Evolutionary conservation across 2,888 invertebrate genomes (phyloP).

Genomic region (Trachelus tabidus): DNA sequence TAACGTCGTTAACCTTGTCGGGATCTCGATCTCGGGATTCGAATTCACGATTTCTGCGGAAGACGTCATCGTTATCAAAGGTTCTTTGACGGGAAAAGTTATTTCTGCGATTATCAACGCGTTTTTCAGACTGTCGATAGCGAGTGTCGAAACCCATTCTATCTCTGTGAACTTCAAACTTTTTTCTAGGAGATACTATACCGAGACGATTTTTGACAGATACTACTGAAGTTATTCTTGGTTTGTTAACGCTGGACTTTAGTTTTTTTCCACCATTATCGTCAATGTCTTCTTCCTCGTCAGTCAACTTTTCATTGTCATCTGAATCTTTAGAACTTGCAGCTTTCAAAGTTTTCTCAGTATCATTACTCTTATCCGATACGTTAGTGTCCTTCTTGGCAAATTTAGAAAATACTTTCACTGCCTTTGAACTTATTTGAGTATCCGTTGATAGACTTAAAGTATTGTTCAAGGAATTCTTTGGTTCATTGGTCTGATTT

Average conservation of each 20-base stretch:
- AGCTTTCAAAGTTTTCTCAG: constrained; percentile 64
- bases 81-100: constrained; percentile 29
- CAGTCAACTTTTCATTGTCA: constrained; percentile 41
- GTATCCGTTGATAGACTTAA: neutral
- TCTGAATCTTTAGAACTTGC: constrained; percentile 18
- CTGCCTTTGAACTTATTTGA: constrained; percentile 4
- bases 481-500: neutral
- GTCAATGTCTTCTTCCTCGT: constrained; percentile 35
- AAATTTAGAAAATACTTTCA: constrained; percentile 62
- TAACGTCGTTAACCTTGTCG: constrained; percentile 30
- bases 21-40: constrained; percentile 14
- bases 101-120: constrained; percentile 34
- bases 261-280: constrained; percentile 35
- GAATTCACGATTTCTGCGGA: constrained; percentile 25
- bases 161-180: constrained; percentile 44
- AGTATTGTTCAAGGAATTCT: neutral
- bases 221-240: constrained; percentile 58
- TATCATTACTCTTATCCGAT: constrained; percentile 63
- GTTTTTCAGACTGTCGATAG: constrained; percentile 19
- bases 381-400: constrained; percentile 64
- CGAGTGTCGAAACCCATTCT: constrained; percentile 21
- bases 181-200: constrained; percentile 44
- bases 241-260: constrained; percentile 56
- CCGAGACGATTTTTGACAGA: constrained; percentile 58
- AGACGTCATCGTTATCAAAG: constrained; percentile 27